A percentile compares a stretch with the other conserved stretches of the same genome.
These are phyloP conservation scores for Apis florea DNA, from an alignment of 1,140 invertebrate genomes.

Conservation along the genomic window DNA sequence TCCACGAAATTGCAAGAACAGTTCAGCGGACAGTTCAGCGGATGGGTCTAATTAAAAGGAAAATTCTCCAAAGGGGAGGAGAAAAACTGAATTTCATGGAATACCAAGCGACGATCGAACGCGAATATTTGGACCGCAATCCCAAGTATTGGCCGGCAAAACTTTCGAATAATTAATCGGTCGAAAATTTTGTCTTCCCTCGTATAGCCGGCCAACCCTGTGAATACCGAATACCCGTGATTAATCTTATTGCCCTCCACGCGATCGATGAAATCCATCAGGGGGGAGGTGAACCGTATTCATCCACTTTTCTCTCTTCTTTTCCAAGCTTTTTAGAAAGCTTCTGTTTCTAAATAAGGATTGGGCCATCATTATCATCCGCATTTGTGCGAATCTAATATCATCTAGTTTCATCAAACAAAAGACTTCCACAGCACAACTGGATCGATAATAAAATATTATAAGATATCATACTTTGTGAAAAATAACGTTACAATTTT, in stretches of 20 bases:
- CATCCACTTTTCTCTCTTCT: neutral
- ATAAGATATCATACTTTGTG: no score
- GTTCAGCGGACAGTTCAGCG: constrained; percentile 23
- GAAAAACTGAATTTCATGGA: constrained; percentile 27
- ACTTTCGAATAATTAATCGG: constrained; percentile 48
- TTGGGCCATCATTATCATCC: no score
- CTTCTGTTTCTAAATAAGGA: no score
- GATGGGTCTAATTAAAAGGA: constrained; percentile 38
- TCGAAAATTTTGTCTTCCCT: constrained; percentile 34
- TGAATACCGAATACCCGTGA: constrained; percentile 3
- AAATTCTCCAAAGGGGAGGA: neutral
- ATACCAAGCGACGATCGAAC: neutral
- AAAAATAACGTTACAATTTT: no score
- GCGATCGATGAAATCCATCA: neutral
- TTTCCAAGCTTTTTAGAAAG: neutral
- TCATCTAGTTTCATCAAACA: no score
- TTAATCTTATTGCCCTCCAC: constrained; percentile 32
- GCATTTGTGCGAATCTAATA: no score
- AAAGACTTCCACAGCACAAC: no score
- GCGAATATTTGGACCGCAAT: constrained; percentile 31
- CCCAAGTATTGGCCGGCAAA: constrained; percentile 27
- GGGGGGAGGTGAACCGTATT: neutral
- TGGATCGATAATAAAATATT: no score
- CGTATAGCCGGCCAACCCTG: neutral
- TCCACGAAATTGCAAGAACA: constrained; percentile 12